Conservation (phyloP, 2,113 vertebrate genomes). For the Emydura subglobosa region DNA sequence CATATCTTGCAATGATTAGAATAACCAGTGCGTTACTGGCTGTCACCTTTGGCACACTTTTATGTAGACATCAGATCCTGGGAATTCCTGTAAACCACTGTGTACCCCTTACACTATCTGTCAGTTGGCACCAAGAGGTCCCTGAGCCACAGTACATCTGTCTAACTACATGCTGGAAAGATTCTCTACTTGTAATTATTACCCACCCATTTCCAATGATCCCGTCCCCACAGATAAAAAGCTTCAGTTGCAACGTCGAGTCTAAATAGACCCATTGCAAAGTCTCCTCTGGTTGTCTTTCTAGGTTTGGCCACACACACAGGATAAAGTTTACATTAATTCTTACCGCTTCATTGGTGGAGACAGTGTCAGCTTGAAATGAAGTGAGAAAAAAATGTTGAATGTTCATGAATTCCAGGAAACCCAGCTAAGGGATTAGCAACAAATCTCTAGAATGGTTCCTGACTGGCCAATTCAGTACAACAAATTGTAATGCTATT, state of each 20-base stretch:
- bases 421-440: neutral
- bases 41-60: neutral
- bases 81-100: neutral
- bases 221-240: neutral
- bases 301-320: neutral
- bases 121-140: neutral
- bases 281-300: neutral
- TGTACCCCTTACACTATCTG: neutral
- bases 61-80: neutral
- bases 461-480: neutral
- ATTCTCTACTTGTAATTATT: neutral
- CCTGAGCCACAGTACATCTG: neutral
- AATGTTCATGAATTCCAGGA: neutral
- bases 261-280: neutral
- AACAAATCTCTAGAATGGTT: neutral
- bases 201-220: neutral
- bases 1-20: neutral
- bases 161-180: neutral
- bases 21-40: neutral
- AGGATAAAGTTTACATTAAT: neutral
- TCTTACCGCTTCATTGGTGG: neutral
- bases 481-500: neutral
- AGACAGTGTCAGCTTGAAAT: neutral
- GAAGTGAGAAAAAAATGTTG: neutral
- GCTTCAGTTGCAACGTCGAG: neutral